phyloP scores from a whole-genome alignment of 92 coral and sea anemone genomes.

The Palythoa heliodiscus region DNA sequence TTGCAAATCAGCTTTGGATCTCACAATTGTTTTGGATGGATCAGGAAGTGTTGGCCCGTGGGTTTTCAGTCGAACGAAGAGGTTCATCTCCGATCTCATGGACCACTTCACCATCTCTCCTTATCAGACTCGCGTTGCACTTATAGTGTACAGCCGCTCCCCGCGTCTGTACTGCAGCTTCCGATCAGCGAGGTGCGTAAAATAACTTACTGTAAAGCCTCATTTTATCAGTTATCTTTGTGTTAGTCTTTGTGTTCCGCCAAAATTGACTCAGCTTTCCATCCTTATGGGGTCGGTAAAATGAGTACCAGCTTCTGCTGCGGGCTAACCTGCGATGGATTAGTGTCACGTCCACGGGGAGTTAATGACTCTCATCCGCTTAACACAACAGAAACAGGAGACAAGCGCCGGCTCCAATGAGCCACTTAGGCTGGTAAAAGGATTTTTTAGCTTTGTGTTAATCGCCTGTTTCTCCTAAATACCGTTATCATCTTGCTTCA shows the following conservation, averaged over 20 bases:
- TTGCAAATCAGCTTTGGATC: slow-evolving; percentile 41
- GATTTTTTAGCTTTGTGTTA: not conserved
- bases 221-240: no score
- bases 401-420: no score
- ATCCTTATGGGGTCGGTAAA: no score
- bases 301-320: no score
- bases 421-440: no score
- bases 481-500: not conserved
- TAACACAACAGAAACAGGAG: no score
- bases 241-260: no score
- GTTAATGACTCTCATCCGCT: no score
- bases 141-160: slow-evolving; percentile 8
- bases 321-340: no score
- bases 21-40: slow-evolving; percentile 6
- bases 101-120: slow-evolving; percentile 36
- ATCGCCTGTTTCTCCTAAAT: not conserved
- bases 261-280: no score
- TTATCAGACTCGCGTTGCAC: slow-evolving; percentile 18
- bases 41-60: slow-evolving; percentile 36
- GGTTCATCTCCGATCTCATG: slow-evolving; percentile 22
- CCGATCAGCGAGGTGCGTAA: slow-evolving; percentile 17
- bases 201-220: no score
- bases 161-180: slow-evolving; percentile 31
- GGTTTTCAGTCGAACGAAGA: slow-evolving; percentile 1
- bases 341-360: no score